Percentiles rank a stretch among this genome's conserved stretches.
Evolutionary conservation across 2,113 vertebrate genomes (phyloP).

Genomic region (Andinoacara biseriatus): DNA sequence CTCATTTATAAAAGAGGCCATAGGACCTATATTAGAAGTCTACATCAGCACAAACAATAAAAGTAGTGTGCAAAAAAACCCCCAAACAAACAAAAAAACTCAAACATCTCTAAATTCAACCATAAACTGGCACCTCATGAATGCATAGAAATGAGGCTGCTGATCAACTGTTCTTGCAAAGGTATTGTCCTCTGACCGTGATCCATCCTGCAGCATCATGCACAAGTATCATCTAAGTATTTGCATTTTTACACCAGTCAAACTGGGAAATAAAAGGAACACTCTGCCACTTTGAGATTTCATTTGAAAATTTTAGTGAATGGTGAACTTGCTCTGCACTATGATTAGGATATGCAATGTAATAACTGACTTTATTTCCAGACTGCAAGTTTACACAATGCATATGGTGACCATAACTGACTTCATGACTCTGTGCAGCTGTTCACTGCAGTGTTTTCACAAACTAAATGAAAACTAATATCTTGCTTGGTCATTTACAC

Average conservation of each 20-base stretch:
- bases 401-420: no score
- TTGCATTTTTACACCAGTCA: background rate
- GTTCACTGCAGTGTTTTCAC: no score
- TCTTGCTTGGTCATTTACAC: no score
- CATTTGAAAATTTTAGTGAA: background rate
- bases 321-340: background rate
- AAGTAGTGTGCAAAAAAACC: background rate
- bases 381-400: no score
- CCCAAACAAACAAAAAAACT: no score
- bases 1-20: no score
- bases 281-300: background rate
- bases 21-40: no score
- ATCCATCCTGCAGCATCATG: background rate
- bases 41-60: no score
- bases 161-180: background rate
- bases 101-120: background rate
- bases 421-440: no score
- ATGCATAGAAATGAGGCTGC: background rate
- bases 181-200: background rate
- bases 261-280: background rate
- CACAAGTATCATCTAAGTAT: background rate
- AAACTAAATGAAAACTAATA: no score
- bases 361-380: no score
- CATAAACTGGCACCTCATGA: background rate
- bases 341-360: background rate